A percentile compares a stretch with the other conserved stretches of the same genome.
phyloP scores from a whole-genome alignment of 2,113 vertebrate genomes.

The Sceloporus undulatus region DNA sequence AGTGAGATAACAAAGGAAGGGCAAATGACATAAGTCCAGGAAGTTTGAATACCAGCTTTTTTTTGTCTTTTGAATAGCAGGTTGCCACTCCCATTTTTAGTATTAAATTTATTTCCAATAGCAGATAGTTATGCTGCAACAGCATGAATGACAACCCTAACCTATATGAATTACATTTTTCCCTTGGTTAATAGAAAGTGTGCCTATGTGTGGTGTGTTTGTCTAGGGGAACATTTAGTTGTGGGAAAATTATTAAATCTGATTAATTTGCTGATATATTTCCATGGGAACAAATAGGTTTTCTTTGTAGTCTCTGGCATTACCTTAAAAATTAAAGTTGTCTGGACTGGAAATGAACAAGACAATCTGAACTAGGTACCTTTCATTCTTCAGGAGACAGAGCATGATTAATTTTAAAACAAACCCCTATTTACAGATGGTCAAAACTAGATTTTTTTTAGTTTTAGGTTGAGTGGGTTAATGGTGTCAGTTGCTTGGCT shows the following conservation, averaged over 20 bases:
- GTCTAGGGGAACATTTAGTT: background rate
- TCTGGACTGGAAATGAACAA: conserved; percentile 27
- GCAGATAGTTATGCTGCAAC: background rate
- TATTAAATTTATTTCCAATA: background rate
- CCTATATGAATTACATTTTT: background rate
- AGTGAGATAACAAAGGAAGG: background rate
- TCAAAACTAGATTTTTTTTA: conserved; percentile 74
- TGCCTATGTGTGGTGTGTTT: background rate
- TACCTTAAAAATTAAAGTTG: conserved; percentile 25
- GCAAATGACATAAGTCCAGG: background rate
- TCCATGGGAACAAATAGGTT: background rate
- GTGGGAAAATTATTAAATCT: background rate
- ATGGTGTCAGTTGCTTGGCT: background rate
- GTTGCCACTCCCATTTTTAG: too few species aligned
- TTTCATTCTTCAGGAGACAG: conserved; percentile 66
- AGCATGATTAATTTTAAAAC: conserved; percentile 36
- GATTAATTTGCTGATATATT: background rate
- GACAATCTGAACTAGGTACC: conserved; percentile 60
- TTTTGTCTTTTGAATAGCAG: background rate
- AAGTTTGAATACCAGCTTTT: background rate
- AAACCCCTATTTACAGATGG: background rate
- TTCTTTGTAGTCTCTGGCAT: conserved; percentile 12
- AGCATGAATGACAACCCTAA: background rate
- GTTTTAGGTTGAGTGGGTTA: conserved; percentile 48
- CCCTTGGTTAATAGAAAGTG: background rate